Evolutionary conservation across 2,797 vertebrate species (phyloP).

Genomic region (Buceros bicornis): DNA sequence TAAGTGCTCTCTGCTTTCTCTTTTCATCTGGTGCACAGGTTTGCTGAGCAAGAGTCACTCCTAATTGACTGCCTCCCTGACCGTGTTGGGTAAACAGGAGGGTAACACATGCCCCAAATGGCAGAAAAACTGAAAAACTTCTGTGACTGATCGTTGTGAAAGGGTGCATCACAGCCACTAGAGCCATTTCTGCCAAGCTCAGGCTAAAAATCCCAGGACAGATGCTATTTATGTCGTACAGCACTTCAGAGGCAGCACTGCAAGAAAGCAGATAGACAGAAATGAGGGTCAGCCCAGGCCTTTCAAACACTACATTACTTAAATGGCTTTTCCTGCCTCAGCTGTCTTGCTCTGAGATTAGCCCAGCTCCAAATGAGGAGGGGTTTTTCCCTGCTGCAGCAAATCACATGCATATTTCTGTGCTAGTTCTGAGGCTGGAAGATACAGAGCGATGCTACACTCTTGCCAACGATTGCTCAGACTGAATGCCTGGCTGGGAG

Average conservation of each 20-base stretch:
- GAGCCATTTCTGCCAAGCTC: constrained; percentile 60
- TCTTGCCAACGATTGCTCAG: background rate
- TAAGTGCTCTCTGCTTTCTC: background rate
- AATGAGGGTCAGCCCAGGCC: constrained; percentile 65
- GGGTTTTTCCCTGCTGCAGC: background rate
- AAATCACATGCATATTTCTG: constrained; percentile 33
- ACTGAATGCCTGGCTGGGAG: background rate
- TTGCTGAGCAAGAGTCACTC: constrained; percentile 36
- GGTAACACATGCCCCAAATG: constrained; percentile 26
- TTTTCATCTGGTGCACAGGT: constrained; percentile 27
- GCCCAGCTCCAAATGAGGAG: constrained; percentile 19
- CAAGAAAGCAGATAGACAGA: constrained; percentile 54
- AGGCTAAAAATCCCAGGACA: constrained; percentile 62
- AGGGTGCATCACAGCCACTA: constrained; percentile 13
- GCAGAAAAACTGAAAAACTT: constrained; percentile 48
- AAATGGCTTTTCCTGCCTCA: constrained; percentile 72
- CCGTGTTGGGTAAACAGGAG: constrained; percentile 24
- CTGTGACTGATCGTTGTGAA: constrained; percentile 21
- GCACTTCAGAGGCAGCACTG: constrained; percentile 53
- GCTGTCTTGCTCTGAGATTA: constrained; percentile 71
- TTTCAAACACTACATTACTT: constrained; percentile 64
- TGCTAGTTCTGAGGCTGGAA: background rate
- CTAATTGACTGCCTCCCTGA: constrained; percentile 5
- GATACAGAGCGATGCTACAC: background rate
- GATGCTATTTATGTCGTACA: constrained; percentile 57